A percentile compares a stretch with the other conserved stretches of the same genome.
Evolutionary conservation across 2,113 vertebrate genomes (phyloP).

Genomic region (Sterrhoptilus dennistouni): DNA sequence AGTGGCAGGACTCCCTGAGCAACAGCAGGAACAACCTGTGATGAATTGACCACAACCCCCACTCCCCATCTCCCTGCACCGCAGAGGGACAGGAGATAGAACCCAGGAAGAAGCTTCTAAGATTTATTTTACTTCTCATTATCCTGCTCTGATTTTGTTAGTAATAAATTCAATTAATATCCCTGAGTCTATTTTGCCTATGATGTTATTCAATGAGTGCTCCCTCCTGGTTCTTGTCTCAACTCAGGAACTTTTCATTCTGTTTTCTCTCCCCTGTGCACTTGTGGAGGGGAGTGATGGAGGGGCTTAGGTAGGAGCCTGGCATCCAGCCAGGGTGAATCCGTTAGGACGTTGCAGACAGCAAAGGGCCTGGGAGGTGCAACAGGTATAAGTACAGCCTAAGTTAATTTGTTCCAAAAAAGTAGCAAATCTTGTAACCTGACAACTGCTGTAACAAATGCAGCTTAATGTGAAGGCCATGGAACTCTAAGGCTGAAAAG

Average conservation of each 20-base stretch:
- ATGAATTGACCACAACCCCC: neutral
- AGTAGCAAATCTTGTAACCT: neutral
- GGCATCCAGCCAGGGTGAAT: neutral
- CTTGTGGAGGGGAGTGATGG: neutral
- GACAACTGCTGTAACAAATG: neutral
- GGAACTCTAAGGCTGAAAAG: neutral
- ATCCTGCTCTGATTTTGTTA: neutral
- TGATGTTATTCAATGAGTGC: neutral
- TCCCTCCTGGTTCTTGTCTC: neutral
- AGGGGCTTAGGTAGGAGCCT: neutral
- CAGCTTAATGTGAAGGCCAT: fast-evolving
- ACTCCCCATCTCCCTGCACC: neutral
- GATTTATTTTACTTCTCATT: neutral
- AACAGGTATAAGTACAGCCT: neutral
- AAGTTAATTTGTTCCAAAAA: neutral
- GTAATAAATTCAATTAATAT: neutral
- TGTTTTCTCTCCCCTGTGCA: neutral
- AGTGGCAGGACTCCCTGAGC: neutral
- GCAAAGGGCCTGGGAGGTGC: neutral
- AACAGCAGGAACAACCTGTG: neutral
- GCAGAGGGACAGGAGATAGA: neutral
- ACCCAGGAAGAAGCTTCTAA: neutral
- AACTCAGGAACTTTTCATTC: neutral
- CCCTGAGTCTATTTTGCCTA: neutral
- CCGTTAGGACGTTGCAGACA: too few species aligned